Evolutionary conservation across 1,140 invertebrate genomes (phyloP).

Genomic region (Coptotermes formosanus): DNA sequence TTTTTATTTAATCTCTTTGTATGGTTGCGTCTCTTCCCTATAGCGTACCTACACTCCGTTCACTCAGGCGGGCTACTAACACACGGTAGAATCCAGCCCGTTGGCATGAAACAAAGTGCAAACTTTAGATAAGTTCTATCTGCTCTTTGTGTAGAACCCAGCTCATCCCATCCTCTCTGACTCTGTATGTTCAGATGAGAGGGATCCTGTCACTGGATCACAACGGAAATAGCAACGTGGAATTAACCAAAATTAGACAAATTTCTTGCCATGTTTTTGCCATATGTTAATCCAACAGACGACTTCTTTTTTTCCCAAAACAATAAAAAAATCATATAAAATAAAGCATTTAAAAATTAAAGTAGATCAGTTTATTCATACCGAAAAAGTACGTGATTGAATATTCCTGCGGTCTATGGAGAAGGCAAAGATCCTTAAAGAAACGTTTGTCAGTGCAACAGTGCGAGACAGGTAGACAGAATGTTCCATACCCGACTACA

Average conservation of each 20-base stretch:
- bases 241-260: slow-evolving; percentile 19
- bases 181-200: background rate
- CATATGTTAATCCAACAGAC: background rate
- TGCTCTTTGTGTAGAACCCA: slow-evolving; percentile 6
- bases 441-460: no score
- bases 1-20: slow-evolving; percentile 20
- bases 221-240: background rate
- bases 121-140: slow-evolving; percentile 17
- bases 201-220: slow-evolving; percentile 4
- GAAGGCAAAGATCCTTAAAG: no score
- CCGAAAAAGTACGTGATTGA: no score
- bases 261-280: slow-evolving; percentile 4
- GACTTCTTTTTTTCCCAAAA: background rate
- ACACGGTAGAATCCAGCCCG: background rate
- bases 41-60: background rate
- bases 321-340: background rate
- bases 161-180: background rate
- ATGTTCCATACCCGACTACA: no score
- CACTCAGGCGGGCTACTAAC: slow-evolving; percentile 6
- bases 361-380: background rate
- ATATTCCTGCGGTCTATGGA: no score
- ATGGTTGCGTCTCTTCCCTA: background rate
- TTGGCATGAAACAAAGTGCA: slow-evolving; percentile 18
- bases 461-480: no score
- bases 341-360: background rate